Base-by-base conservation (phyloP, 53 echinoderm and acorn worm species). In the Echinarachnius parma region DNA sequence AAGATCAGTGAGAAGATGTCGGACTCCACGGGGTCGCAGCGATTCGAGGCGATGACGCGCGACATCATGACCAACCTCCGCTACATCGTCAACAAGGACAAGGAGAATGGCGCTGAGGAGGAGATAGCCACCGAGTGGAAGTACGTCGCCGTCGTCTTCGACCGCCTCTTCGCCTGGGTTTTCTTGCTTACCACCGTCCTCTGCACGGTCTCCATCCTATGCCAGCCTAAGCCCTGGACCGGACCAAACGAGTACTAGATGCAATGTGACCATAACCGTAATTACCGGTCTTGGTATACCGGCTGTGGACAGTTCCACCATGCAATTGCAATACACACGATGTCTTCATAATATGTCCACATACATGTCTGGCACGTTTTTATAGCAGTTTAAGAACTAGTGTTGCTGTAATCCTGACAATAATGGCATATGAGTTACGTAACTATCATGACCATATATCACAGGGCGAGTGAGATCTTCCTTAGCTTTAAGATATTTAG, bases 121-220 rank as follows among this genome's bases (percentile, higher is more conserved):
- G 81, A 76, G 13, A 50, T 80, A 9, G 29, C 83, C 61, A 59
- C 61, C 9, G 86, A 89, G 56, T 89, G 89, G 93, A 86, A 89
- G 61, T 69, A 82, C 21, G 76, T 83, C 3, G 89, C 93, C 0
- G 45, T 80, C 23, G 89, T 89, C 11, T 36, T 80, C 34, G 89
- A 93, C 66, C 75, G 92, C 16, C 36, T 84, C 74, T 86, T 87
- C 30, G 29, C 87, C 44, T 71, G 75, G 61, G 24, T 87, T 7
- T 92, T 84, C 32, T 21, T 87, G 2, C 0, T 81, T 18, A 34
- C 68, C 3, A 81, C 87, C 4, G 36, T 50, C 19, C 56, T 62
- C 27, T 53, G 70, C 28, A 84, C 92, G 23, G 11, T 77, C 4
- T 65, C 70, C 46, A 87, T 92, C 19, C 31, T 92, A 1, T 66